Evolutionary conservation across 2,888 invertebrate species (phyloP), one percentile per base, ranked within the genome.

Genomic region (Villa cingulata): DNA sequence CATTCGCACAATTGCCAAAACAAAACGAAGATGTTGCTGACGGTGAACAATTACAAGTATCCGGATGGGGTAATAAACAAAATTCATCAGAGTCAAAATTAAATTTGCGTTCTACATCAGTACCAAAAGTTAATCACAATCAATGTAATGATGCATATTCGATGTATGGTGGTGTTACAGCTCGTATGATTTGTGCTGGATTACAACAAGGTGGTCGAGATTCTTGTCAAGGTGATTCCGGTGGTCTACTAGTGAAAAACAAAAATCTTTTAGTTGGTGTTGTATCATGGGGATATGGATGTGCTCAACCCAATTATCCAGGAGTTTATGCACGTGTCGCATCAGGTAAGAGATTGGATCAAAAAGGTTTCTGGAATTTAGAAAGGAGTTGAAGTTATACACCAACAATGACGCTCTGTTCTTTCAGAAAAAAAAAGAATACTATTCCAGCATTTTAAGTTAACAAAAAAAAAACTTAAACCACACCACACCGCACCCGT

Each of bases 241-340:
- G 70, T 52, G 70, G 70, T 16, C 69, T 70, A 43, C 48, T 66
- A 53, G 54, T 54, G 3, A 48, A 62, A 0, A 32, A 32, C 12
- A 14, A 14, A 12, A 32, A 32, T 32, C 3, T 12, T 12, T 12
- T 32, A 12, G 59, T 64, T 3, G 70, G 70, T 43, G 41, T 70
- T 41, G 68, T 68, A 0, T 70, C 68, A 12, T 70, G 65, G 65
- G 70, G 69, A 32, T 50, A 44, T 15, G 62, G 63, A 29, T 70
- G 70, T 37, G 68, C 60, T 37, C 39, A 41, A 38, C n/a, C 51
- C 1, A 49, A 49, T 2, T 66, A 62, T 48, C 68, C 66, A 10
- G 68, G 65, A 15, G 65, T 66, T 16, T 66, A 66, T 41, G 51
- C 59, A 16, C 59, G 62, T 23, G 62, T 65, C 19, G 48, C 62